phyloP scores from a whole-genome alignment of 2,797 vertebrate genomes.

The Eidolon dupreanum region DNA sequence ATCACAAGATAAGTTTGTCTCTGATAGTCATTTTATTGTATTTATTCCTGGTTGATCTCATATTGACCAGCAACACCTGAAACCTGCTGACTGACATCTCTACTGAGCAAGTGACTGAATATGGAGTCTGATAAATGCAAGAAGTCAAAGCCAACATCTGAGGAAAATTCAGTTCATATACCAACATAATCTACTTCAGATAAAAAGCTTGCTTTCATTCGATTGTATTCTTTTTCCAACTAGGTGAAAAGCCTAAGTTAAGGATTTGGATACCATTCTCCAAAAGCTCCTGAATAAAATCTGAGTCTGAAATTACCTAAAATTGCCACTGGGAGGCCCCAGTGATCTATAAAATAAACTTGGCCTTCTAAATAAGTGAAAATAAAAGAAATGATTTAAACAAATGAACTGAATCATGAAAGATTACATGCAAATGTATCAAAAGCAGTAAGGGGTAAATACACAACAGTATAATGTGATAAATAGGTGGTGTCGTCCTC shows the following conservation, averaged over 20 bases:
- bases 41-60: neutral
- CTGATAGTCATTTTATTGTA: neutral
- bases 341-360: neutral
- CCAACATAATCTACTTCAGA: neutral
- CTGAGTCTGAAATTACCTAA: neutral
- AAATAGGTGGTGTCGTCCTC: slow-evolving; percentile 17
- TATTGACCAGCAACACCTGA: neutral
- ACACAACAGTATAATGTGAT: slow-evolving; percentile 56
- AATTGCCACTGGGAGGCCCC: slow-evolving; percentile 48
- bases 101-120: neutral
- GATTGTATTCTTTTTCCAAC: neutral
- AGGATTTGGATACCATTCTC: neutral
- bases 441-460: slow-evolving; percentile 69
- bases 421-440: slow-evolving; percentile 70
- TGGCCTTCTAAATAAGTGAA: slow-evolving; percentile 4
- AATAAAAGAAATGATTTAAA: slow-evolving; percentile 56
- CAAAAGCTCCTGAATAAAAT: neutral
- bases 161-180: neutral
- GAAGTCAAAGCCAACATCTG: neutral
- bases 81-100: neutral
- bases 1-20: neutral
- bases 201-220: neutral
- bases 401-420: slow-evolving; percentile 60
- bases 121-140: neutral
- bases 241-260: neutral